Percentiles rank a stretch among this genome's conserved stretches.
Conservation (phyloP, 2,797 vertebrate genomes). For the Moxostoma hubbsi region DNA sequence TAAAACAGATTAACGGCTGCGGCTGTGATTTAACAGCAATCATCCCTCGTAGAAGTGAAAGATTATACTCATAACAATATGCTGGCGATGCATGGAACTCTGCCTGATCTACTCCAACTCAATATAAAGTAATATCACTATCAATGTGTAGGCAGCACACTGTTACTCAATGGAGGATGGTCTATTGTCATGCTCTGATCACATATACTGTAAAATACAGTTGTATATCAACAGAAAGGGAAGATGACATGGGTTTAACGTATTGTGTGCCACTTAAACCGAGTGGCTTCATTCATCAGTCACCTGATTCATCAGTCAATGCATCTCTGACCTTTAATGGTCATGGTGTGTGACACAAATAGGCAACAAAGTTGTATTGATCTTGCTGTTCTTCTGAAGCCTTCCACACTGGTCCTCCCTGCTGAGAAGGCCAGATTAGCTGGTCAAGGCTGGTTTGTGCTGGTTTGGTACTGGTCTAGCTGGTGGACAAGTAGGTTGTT, state of each 20-base stretch:
- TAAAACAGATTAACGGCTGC: slow-evolving; percentile 11
- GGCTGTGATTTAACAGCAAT: slow-evolving; percentile 30
- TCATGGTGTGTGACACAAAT: neutral
- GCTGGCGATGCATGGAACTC: slow-evolving; percentile 34
- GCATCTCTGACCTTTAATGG: slow-evolving; percentile 3
- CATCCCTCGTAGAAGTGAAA: slow-evolving; percentile 42
- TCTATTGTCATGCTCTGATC: slow-evolving; percentile 22
- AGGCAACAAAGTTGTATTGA: slow-evolving; percentile 17
- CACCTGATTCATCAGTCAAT: slow-evolving; percentile 1
- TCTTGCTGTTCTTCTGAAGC: slow-evolving; percentile 17
- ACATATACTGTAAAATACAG: neutral
- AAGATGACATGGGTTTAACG: neutral
- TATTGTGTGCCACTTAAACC: neutral
- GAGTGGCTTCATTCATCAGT: slow-evolving; percentile 1
- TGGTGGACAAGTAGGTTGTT: too few relatives aligned
- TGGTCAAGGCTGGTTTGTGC: too few relatives aligned
- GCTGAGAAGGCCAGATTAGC: too few relatives aligned
- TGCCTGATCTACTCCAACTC: slow-evolving; percentile 33
- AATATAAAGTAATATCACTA: slow-evolving; percentile 40
- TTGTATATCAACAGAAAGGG: neutral
- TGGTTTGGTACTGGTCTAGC: too few relatives aligned
- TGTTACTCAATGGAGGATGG: slow-evolving; percentile 31
- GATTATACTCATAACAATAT: slow-evolving; percentile 40
- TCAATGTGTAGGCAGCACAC: slow-evolving; percentile 35
- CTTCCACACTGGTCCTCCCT: too few relatives aligned